A percentile compares a stretch with the other conserved stretches of the same genome.
Evolutionary conservation across 1,140 invertebrate species (phyloP).

Genomic region (Cotesia vestalis): DNA sequence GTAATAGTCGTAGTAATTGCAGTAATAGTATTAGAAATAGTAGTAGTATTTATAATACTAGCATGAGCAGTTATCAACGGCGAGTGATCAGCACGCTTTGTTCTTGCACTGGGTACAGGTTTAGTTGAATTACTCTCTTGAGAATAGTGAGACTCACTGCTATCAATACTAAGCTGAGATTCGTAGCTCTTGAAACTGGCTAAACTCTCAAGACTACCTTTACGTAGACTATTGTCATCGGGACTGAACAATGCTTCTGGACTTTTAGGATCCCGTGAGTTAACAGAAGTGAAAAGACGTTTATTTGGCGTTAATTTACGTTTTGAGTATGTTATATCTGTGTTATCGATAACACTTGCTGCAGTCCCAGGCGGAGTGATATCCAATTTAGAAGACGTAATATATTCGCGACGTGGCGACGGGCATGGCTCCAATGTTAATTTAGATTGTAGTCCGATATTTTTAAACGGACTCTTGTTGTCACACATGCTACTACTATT

Average conservation of each 20-base stretch:
- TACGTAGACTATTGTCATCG: constrained; percentile 58
- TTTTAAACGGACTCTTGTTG: constrained; percentile 25
- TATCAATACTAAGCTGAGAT: constrained; percentile 63
- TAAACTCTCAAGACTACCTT: constrained; percentile 69
- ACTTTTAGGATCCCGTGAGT: constrained; percentile 34
- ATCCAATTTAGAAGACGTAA: constrained; percentile 56
- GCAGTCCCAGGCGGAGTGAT: constrained; percentile 61
- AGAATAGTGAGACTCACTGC: constrained; percentile 58
- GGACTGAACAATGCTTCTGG: constrained; percentile 51
- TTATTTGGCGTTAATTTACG: constrained; percentile 67
- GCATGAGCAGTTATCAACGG: constrained; percentile 43
- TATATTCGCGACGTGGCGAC: constrained; percentile 26
- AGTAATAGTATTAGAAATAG: too few species aligned
- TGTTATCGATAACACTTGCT: constrained; percentile 49
- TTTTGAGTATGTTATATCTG: constrained; percentile 64
- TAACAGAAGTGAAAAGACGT: constrained; percentile 52
- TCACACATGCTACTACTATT: too few species aligned
- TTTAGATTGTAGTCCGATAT: constrained; percentile 8
- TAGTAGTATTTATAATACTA: constrained; percentile 45
- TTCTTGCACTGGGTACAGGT: constrained; percentile 57
- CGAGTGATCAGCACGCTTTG: constrained; percentile 57
- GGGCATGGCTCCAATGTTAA: constrained; percentile 13
- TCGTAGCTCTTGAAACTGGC: constrained; percentile 65
- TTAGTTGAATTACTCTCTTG: constrained; percentile 58
- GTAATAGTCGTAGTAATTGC: too few species aligned